Base-by-base conservation (phyloP, 2,888 invertebrate genomes). In the Colostygia pectinataria region DNA sequence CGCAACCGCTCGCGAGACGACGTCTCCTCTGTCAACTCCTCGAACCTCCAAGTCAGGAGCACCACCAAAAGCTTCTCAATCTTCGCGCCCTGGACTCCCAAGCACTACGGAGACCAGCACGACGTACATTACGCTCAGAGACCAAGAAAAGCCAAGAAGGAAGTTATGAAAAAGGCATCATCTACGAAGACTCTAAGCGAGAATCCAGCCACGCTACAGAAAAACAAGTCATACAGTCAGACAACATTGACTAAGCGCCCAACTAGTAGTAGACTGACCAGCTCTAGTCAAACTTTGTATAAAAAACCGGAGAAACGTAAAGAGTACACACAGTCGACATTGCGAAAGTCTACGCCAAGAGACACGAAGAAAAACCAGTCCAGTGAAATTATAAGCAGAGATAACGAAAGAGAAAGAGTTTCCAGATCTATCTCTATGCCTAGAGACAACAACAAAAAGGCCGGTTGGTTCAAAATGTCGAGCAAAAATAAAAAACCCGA, bases 41-140 rank as follows among this genome's bases (percentile, higher is more conserved):
- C 93, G 34, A 92, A 92, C 65, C 83, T 92, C 2, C 94, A 95
- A 76, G 93, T 94, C 37, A 92, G 93, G 62, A 95, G 93, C 32
- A 93, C 96, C 14, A 95, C 96, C 7, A 91, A 94, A 37, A 96
- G 95, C 53, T 95, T 96, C 65, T 96, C 96, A 2, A 94, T 96
- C 61, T 91, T 96, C 70, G 95, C 96, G 0, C 96, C 96, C 2
- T 96, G 96, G 96, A 94, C 93, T 51, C 96, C 96, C 1, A 92
- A 93, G 57, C 93, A 94, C 68, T 91, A 93, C 68, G 91, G 91
- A 67, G 95, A 95, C 65, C 93, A 92, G 42, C 93, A 93, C 71
- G 95, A 96, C 82, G 94, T 95, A 14, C 95, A 95, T 73, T 95
- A 95, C 81, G 94, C 94, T 8, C 95, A 95, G 66, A 90, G 92